phyloP scores from a whole-genome alignment of 2,113 vertebrate genomes.

The Oncorhynchus kisutch region DNA sequence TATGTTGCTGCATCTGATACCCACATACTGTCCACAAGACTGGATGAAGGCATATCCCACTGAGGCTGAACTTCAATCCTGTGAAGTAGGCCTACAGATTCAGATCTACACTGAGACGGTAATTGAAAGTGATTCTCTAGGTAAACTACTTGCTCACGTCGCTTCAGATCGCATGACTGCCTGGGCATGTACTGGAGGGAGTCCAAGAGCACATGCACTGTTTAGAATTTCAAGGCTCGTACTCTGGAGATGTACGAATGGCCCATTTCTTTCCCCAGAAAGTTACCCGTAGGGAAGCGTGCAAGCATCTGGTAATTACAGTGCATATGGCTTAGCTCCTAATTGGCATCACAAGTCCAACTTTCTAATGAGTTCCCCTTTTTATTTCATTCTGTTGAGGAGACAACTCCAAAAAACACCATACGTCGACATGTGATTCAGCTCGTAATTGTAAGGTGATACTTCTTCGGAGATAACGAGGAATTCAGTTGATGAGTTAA shows the following conservation, averaged over 20 bases:
- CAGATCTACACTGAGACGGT: constrained; percentile 1
- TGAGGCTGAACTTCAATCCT: background rate
- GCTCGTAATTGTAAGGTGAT: constrained; percentile 20
- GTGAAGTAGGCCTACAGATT: constrained; percentile 6
- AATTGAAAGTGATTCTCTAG: constrained; percentile 32
- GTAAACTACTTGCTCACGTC: constrained; percentile 40
- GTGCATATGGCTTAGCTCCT: constrained; percentile 44
- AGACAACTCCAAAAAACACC: constrained; percentile 23
- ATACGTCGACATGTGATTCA: constrained; percentile 20
- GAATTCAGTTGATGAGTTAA: constrained; percentile 12
- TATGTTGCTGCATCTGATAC: too few relatives aligned
- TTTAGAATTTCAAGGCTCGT: constrained; percentile 44
- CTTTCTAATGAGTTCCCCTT: constrained; percentile 46
- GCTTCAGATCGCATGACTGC: constrained; percentile 41
- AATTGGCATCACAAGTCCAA: constrained; percentile 46
- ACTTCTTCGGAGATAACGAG: constrained; percentile 10
- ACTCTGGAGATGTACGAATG: constrained; percentile 40
- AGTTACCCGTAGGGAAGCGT: constrained; percentile 38
- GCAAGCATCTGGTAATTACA: constrained; percentile 57
- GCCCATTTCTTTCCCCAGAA: constrained; percentile 28
- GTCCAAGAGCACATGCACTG: constrained; percentile 33
- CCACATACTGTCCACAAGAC: too few relatives aligned
- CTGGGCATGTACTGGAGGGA: constrained; percentile 35
- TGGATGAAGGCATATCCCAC: too few relatives aligned
- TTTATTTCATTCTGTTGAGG: constrained; percentile 33